Percentiles rank a stretch among this genome's conserved stretches.
Conservation (phyloP, 2,888 invertebrate species). For the Ophioninae sp. region DNA sequence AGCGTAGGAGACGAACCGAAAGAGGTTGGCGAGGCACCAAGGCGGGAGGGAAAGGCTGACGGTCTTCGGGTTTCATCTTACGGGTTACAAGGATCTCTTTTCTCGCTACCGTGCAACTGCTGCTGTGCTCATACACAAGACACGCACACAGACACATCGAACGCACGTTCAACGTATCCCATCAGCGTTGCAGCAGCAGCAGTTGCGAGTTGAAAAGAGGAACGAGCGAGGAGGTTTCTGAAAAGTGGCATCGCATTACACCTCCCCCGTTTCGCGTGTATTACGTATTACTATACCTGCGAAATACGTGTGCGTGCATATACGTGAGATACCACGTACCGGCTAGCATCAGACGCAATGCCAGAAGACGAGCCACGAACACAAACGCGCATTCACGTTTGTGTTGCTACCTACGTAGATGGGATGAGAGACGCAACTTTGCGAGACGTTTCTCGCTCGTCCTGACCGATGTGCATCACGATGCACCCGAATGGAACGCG, state of each 20-base stretch:
- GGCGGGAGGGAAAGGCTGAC: slow-evolving; percentile 24
- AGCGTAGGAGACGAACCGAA: slow-evolving; percentile 19
- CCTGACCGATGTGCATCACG: slow-evolving; percentile 68
- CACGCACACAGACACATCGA: slow-evolving; percentile 24
- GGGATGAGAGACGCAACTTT: slow-evolving; percentile 44
- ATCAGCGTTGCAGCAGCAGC: slow-evolving; percentile 40
- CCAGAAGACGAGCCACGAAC: slow-evolving; percentile 10
- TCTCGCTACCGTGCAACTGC: slow-evolving; percentile 69
- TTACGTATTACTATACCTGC: slow-evolving; percentile 33
- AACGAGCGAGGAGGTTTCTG: slow-evolving; percentile 62
- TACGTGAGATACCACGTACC: slow-evolving; percentile 18
- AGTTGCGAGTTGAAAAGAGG: slow-evolving; percentile 60
- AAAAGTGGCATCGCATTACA: slow-evolving; percentile 68
- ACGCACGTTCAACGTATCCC: slow-evolving; percentile 30
- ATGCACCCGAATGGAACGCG: slow-evolving; percentile 69
- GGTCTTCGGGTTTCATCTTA: slow-evolving; percentile 72
- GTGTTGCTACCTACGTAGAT: slow-evolving; percentile 1
- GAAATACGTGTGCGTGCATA: slow-evolving; percentile 35
- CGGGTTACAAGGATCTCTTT: slow-evolving; percentile 71
- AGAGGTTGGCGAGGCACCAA: slow-evolving; percentile 32
- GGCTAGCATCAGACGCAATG: slow-evolving; percentile 21
- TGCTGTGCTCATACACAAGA: slow-evolving; percentile 36
- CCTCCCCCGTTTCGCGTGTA: slow-evolving; percentile 63
- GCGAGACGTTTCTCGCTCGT: slow-evolving; percentile 65
- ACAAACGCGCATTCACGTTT: neutral